Base-by-base conservation (phyloP, 2,888 invertebrate genomes). In the Atethmia centrago region DNA sequence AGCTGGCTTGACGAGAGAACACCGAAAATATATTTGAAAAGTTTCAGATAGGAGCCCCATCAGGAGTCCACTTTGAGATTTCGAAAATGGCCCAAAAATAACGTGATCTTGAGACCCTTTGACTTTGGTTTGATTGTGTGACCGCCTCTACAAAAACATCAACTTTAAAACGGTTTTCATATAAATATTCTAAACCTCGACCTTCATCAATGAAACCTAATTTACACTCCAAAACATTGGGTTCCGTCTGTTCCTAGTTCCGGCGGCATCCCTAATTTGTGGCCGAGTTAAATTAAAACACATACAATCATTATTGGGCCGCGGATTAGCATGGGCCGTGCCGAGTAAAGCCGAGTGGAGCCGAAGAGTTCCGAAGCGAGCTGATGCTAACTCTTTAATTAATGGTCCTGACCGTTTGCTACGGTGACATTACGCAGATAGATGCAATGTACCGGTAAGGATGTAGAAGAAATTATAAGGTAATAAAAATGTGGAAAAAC, bases 281-380 rank as follows among this genome's bases (percentile, higher is more conserved):
- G 74, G 66, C 49, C 19, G 55, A 77, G 74, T 80, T 79, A 80
- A 83, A 86, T 86, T 83, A 85, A 82, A 86, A 84, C 69, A 71
- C 83, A 85, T 87, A 79, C 83, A 84, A n/a, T 87, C 86, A 84
- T 86, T 86, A 87, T 84, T 73, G 77, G 84, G 65, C 68, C 69
- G 53, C 59, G 75, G 76, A 55, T 84, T 74, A 72, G 45, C 45
- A 45, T 16, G 62, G 36, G 14, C 42, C 51, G 40, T 5, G 25
- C 53, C 53, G 65, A 53, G 25, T 25, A 10, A 16, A 55, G 47
- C 47, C 80, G 64, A 64, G 25, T 31, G 10, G 16, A 10, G 25
- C 40, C 80, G 56, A 80, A 58, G 16, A 45, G 10, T 61, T 42
- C 53, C 80, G 59, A 53, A 47, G 21, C 31, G 49, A 49, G 31